Evolutionary conservation across 2,888 invertebrate species (phyloP), one percentile per base, ranked within the genome.

Genomic region (Empis livida): DNA sequence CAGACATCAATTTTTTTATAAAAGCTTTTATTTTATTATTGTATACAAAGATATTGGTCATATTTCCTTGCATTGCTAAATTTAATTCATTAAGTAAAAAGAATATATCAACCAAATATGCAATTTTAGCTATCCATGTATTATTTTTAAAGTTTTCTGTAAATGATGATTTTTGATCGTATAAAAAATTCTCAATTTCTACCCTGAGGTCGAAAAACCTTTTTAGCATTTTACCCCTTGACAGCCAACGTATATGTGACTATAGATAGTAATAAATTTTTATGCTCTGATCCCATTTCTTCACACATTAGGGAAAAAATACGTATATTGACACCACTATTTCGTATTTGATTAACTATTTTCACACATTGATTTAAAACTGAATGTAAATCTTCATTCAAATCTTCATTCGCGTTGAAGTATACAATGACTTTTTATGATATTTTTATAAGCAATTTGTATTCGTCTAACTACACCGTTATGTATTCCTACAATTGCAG

Each of bases 401-500:
- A 43, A 23, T 48, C 40, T 48, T 52, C 51, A 38, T 16, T 40
- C 38, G 35, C 47, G n/a, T 38, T 46, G 41, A 20, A 44, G 48
- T 30, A 40, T 31, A 15, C 45, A 44, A 37, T 37, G 44, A 44
- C 23, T 35, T 32, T 16, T 23, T 20, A 23, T 37, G 11, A 44
- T 11, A 35, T 44, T 9, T 16, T 23, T 35, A 44, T 23, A 10
- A 9, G 43, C n/a, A 32, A 37, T 20, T 44, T 37, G 16, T 37
- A 44, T 44, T 44, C 13, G 15, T n/a, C 23, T 37, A n/a, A 37
- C 37, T 32, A 44, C 44, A 10, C 37, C 37, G 11, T 35, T 40
- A 43, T 50, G 45, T 31, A n/a, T 17, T 38, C 51, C 55, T 39
- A 49, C 46, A 51, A 54, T 57, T 27, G 50, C 52, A 44, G 45